phyloP scores from a whole-genome alignment of 2,113 vertebrate genomes.

The Trematocara marginatum region DNA sequence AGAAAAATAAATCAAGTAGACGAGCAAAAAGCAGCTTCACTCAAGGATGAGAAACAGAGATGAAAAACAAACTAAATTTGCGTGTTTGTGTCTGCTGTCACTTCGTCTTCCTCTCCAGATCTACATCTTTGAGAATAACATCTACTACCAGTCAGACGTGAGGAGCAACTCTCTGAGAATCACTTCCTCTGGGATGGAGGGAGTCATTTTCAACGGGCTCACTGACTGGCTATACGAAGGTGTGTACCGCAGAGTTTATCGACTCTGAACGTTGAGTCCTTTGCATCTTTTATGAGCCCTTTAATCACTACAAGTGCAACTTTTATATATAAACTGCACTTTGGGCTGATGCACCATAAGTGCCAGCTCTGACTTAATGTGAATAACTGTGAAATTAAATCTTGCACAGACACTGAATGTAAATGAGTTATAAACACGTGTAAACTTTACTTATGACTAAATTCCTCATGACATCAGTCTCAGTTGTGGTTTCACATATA shows the following conservation, averaged over 20 bases:
- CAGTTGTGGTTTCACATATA: neutral
- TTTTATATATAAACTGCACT: neutral
- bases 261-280: neutral
- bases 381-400: neutral
- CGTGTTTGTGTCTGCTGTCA: neutral
- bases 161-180: constrained; percentile 87
- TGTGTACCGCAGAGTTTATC: constrained; percentile 23
- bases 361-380: neutral
- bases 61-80: neutral
- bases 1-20: neutral
- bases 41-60: neutral
- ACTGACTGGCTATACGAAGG: constrained; percentile 96
- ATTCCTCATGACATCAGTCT: neutral
- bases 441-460: neutral
- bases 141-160: constrained; percentile 94
- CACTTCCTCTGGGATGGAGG: constrained; percentile 92
- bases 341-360: neutral
- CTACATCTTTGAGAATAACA: constrained; percentile 98
- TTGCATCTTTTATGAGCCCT: neutral
- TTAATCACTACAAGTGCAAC: neutral
- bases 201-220: constrained; percentile 90
- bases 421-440: neutral
- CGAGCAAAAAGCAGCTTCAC: neutral
- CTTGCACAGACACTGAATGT: neutral
- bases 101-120: constrained; percentile 66